Conservation (phyloP, 2,113 vertebrate species). For the Scomber japonicus region DNA sequence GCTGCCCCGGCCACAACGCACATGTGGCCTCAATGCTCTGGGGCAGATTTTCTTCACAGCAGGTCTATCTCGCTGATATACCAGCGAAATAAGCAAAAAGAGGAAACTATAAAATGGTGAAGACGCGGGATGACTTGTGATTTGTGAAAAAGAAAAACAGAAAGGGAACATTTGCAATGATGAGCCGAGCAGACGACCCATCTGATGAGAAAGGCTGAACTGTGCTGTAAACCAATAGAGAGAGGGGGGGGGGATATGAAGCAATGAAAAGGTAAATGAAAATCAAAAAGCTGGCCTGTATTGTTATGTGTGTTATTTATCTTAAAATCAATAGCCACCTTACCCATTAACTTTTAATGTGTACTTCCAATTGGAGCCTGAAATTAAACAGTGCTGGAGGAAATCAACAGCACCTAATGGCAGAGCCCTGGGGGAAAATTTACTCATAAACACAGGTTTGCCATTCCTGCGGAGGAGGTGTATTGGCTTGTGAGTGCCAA, state of each 20-base stretch:
- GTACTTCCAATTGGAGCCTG: conserved; percentile 82
- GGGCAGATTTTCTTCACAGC: conserved; percentile 67
- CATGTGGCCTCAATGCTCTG: conserved; percentile 64
- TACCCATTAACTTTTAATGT: conserved; percentile 85
- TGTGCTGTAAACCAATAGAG: conserved; percentile 12
- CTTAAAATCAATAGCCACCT: conserved; percentile 85
- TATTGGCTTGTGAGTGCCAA: conserved; percentile 69
- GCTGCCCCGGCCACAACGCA: conserved; percentile 74
- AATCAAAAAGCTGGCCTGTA: conserved; percentile 80
- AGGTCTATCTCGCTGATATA: conserved; percentile 46
- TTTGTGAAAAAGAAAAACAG: conserved; percentile 10
- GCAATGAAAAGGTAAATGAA: conserved; percentile 83
- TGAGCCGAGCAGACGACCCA: not conserved
- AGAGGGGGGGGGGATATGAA: conserved; percentile 34
- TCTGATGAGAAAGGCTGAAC: conserved; percentile 26
- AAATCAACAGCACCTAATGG: conserved; percentile 80
- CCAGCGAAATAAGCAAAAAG: conserved; percentile 50
- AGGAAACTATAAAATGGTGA: conserved; percentile 39
- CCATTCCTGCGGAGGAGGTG: conserved; percentile 50
- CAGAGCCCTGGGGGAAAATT: conserved; percentile 72
- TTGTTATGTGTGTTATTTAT: conserved; percentile 85
- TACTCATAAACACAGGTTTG: conserved; percentile 76
- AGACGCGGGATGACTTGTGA: conserved; percentile 27
- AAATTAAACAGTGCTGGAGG: conserved; percentile 84
- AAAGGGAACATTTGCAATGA: conserved; percentile 8